Conservation (phyloP, 2,888 invertebrate genomes). For the Cepaea hortensis region DNA sequence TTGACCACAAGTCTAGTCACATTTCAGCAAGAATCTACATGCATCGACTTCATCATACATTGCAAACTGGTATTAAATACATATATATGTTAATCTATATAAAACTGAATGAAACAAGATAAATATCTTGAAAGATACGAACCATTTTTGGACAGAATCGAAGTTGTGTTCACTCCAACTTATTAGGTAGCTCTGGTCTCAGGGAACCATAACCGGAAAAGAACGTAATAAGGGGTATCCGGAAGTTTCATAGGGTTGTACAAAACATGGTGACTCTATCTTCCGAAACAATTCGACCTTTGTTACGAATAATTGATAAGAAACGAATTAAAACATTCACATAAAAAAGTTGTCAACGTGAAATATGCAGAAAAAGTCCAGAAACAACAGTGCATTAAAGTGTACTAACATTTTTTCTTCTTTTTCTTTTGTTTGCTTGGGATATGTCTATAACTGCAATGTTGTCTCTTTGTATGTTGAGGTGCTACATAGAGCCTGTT, state of each 20-base stretch:
- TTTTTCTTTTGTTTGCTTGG: too few species aligned
- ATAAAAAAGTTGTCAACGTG: too few species aligned
- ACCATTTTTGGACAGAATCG: slow-evolving; percentile 38
- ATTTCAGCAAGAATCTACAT: background rate
- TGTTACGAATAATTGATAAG: background rate
- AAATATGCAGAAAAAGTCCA: too few species aligned
- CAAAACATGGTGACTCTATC: too few species aligned
- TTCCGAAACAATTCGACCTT: too few species aligned
- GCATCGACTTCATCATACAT: background rate
- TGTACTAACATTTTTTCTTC: too few species aligned
- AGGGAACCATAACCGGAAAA: slow-evolving; percentile 45
- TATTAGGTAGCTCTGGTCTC: slow-evolving; percentile 38
- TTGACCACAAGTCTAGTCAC: background rate
- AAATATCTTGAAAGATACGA: background rate
- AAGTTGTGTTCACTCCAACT: slow-evolving; percentile 28
- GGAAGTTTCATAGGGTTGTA: background rate
- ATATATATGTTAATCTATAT: slow-evolving; percentile 13
- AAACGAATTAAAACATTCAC: background rate
- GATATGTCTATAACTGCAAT: too few species aligned
- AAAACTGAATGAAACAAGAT: slow-evolving; percentile 12
- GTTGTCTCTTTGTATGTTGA: too few species aligned
- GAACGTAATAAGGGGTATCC: background rate
- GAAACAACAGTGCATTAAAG: too few species aligned
- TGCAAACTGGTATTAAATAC: background rate
- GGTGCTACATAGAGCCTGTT: too few species aligned